phyloP scores from a whole-genome alignment of 2,888 invertebrate genomes.

The Vannuccia rotundouncinata region DNA sequence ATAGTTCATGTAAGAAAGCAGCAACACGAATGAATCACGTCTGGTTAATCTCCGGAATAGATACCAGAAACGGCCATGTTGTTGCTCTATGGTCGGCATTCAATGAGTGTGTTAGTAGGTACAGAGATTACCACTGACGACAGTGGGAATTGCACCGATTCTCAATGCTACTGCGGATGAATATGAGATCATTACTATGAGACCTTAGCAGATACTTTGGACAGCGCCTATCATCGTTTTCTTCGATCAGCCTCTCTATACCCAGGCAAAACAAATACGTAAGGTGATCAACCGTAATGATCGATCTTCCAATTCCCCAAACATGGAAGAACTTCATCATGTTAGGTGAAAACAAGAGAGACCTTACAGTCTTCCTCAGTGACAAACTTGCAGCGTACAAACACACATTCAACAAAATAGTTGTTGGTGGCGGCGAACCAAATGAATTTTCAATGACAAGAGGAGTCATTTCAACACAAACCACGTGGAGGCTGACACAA shows the following conservation, averaged over 20 bases:
- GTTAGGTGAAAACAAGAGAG: constrained; percentile 38
- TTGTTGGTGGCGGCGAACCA: neutral
- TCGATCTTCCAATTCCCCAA: constrained; percentile 38
- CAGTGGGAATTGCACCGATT: neutral
- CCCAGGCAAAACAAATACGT: constrained; percentile 2
- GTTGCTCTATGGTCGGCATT: neutral
- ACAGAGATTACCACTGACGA: neutral
- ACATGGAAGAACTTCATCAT: constrained; percentile 39
- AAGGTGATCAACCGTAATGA: constrained; percentile 27
- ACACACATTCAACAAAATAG: constrained; percentile 3
- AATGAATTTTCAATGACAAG: constrained; percentile 26
- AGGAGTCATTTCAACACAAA: constrained; percentile 22
- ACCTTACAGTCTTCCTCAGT: constrained; percentile 35
- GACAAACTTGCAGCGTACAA: constrained; percentile 1
- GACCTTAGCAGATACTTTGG: constrained; percentile 7
- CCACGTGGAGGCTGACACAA: constrained; percentile 35
- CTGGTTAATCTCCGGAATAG: neutral
- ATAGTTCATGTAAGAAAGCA: neutral
- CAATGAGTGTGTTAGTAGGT: neutral
- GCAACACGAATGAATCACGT: neutral
- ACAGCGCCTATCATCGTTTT: constrained; percentile 11
- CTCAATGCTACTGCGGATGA: neutral
- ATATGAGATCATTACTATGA: constrained; percentile 6
- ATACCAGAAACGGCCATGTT: neutral
- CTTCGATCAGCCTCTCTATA: constrained; percentile 23